Base-by-base conservation (phyloP, 2,113 vertebrate species). In the Oceanodroma tethys region DNA sequence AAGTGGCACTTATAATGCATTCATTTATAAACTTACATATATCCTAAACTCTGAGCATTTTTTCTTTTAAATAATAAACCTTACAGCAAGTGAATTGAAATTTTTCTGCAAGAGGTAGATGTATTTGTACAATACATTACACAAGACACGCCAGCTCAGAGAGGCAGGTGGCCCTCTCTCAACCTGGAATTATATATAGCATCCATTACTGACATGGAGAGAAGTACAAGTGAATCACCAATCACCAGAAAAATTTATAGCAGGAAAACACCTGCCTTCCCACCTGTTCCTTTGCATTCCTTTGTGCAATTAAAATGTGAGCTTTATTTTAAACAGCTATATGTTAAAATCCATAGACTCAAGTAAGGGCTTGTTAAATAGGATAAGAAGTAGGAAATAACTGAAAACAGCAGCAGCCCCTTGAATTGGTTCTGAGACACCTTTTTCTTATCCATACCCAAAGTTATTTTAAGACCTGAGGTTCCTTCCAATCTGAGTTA, bases 261-360 rank as follows among this genome's bases (percentile, higher is more conserved):
- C 5, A 65, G 59, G 55, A 67, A 63, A 94, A 94, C 88, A 95
- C 83, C 95, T 96, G 94, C 83, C 82, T 86, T 75, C 80, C 65
- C 93, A 95, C 88, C 80, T 86, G 91, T 18, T 65, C 56, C 72
- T 84, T 32, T 63, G 26, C 50, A 29, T 40, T 85, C 50, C 48
- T 95, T 52, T 48, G 34, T 30, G n/a, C 68, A 92, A 22, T 36
- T 55, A 48, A 88, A 91, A 56, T 7, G 4, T 9, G 52, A 94
- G 81, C 34, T 80, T 90, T 86, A 59, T 63, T 95, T 91, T 84
- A 59, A 73, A 83, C n/a, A 74, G 71, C 32, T 86, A 2, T 36
- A 13, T 48, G 22, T 72, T 75, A 81, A 94, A 95, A 70, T 71
- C 26, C 52, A 59, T 2, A 75, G 27, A 59, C 27, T 42, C 45